phyloP scores from a whole-genome alignment of 2,113 vertebrate species.

The Phocoena sinus region DNA sequence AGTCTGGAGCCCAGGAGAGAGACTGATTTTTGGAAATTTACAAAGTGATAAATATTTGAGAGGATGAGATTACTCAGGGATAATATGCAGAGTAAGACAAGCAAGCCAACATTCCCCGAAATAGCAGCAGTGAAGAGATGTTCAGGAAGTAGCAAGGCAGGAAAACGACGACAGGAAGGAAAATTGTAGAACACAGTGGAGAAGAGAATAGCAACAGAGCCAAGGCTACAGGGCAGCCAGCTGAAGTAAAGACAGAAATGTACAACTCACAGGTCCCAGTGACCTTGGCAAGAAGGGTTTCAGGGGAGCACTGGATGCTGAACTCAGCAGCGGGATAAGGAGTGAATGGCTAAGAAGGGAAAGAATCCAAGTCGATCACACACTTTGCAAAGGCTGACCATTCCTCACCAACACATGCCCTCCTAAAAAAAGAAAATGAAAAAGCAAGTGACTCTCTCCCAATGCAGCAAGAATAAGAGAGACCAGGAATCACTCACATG shows the following conservation, averaged over 20 bases:
- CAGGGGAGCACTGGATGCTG: background rate
- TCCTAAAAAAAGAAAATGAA: background rate
- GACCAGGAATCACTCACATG: background rate
- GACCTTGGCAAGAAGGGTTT: background rate
- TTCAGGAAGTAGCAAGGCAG: background rate
- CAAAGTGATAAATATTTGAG: conserved; percentile 18
- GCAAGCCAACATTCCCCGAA: background rate
- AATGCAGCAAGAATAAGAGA: background rate
- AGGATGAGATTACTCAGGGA: background rate
- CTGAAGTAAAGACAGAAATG: background rate
- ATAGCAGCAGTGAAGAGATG: background rate
- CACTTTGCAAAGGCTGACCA: background rate
- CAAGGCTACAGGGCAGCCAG: background rate
- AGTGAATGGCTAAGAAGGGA: background rate
- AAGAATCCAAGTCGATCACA: background rate
- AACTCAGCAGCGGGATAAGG: background rate
- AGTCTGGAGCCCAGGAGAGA: background rate
- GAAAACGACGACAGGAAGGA: background rate
- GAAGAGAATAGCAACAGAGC: background rate
- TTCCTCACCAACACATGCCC: background rate
- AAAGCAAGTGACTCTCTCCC: background rate
- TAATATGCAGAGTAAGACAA: background rate
- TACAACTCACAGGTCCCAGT: background rate
- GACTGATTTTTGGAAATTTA: background rate
- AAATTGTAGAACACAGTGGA: background rate